These are phyloP conservation scores for Scalopus aquaticus DNA, from an alignment of 2,113 vertebrate species.

Conservation along the genomic window DNA sequence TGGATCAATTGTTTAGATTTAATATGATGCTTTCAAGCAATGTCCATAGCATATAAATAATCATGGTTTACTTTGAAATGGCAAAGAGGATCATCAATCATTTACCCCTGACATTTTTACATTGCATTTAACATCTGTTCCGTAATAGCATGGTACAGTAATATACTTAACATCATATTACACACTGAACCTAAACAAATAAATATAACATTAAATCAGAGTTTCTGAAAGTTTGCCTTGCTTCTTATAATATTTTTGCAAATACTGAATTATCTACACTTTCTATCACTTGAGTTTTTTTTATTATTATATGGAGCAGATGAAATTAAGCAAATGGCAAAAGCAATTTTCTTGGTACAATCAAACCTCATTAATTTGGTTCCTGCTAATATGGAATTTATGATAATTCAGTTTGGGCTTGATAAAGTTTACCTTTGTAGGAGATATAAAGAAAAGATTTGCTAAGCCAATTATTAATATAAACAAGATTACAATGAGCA, in stretches of 20 bases:
- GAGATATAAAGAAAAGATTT: constrained; percentile 81
- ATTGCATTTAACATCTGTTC: constrained; percentile 88
- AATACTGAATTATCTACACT: constrained; percentile 52
- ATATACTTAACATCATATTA: constrained; percentile 81
- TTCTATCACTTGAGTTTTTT: constrained; percentile 65
- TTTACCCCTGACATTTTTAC: constrained; percentile 89
- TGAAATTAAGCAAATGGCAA: constrained; percentile 75
- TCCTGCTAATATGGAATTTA: constrained; percentile 79
- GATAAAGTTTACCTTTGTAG: constrained; percentile 79
- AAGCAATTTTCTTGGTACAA: constrained; percentile 76
- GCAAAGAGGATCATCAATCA: constrained; percentile 89
- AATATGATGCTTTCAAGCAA: constrained; percentile 87
- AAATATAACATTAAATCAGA: constrained; percentile 79
- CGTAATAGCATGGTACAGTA: constrained; percentile 81
- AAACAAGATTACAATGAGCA: constrained; percentile 79
- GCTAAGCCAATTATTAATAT: constrained; percentile 81
- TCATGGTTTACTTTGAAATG: constrained; percentile 87
- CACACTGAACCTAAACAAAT: constrained; percentile 76
- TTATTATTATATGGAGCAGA: constrained; percentile 62
- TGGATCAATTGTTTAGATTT: constrained; percentile 88
- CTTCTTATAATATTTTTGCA: constrained; percentile 61
- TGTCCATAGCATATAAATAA: constrained; percentile 89
- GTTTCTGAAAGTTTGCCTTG: constrained; percentile 71
- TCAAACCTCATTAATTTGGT: constrained; percentile 79
- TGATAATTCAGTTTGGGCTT: constrained; percentile 78